Percentiles rank a stretch among this genome's conserved stretches.
phyloP scores from a whole-genome alignment of 1,140 invertebrate genomes.

The Micrasema longulum region DNA sequence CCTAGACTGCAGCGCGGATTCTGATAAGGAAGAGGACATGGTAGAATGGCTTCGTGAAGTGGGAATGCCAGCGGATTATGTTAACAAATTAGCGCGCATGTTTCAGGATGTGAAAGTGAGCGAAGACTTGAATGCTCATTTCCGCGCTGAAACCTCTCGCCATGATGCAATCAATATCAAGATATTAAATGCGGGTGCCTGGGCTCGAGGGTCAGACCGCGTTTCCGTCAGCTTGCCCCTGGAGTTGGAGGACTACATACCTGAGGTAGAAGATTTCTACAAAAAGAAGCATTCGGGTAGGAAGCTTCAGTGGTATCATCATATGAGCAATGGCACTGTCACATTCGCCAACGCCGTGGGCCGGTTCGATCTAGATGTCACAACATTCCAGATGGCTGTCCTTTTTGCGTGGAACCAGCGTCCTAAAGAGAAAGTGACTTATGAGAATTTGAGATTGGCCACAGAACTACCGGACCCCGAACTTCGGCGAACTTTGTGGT shows the following conservation, averaged over 20 bases:
- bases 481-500: conserved; percentile 96
- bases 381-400: conserved; percentile 99
- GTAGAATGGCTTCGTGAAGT: conserved; percentile 95
- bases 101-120: conserved; percentile 99
- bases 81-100: conserved; percentile 97
- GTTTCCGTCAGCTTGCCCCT: conserved; percentile 95
- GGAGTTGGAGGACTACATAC: conserved; percentile 98
- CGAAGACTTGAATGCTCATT: conserved; percentile 97
- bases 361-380: conserved; percentile 97
- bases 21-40: conserved; percentile 99
- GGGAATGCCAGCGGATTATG: conserved; percentile 99
- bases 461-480: conserved; percentile 98
- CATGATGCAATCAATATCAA: conserved; percentile 87
- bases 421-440: conserved; percentile 89
- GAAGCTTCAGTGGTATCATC: conserved; percentile 99
- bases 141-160: conserved; percentile 77
- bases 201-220: conserved; percentile 94
- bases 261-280: conserved; percentile 95
- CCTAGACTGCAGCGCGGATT: conserved; percentile 96
- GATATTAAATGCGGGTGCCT: conserved; percentile 98
- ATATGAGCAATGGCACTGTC: conserved; percentile 99
- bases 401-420: conserved; percentile 99
- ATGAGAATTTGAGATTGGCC: conserved; percentile 94
- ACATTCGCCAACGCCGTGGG: conserved; percentile 95
- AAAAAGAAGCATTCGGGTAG: conserved; percentile 97